phyloP scores from a whole-genome alignment of 2,797 vertebrate species.

The Antrozous pallidus region DNA sequence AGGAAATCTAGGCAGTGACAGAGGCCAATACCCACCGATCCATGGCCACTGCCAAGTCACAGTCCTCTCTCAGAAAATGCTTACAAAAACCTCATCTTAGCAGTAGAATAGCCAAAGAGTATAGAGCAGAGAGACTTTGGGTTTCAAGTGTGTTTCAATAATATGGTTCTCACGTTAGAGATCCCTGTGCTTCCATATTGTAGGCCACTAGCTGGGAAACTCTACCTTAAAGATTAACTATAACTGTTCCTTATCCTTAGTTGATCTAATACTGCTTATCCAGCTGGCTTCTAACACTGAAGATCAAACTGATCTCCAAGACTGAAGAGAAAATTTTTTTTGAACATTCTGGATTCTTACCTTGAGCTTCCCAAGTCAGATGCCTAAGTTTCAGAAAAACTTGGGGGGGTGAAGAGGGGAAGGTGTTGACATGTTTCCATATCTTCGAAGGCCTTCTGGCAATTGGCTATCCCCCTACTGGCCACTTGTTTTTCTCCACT shows the following conservation, averaged over 20 bases:
- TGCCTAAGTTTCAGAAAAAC: background rate
- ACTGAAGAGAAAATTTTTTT: background rate
- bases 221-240: background rate
- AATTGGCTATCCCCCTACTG: background rate
- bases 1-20: background rate
- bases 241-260: background rate
- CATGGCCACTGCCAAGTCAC: background rate
- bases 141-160: background rate
- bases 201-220: background rate
- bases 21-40: background rate
- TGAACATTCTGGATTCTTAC: background rate
- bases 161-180: background rate
- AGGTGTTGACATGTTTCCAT: background rate
- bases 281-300: background rate
- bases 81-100: background rate
- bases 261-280: background rate
- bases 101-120: background rate
- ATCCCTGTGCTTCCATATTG: background rate
- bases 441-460: background rate
- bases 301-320: background rate
- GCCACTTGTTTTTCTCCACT: background rate
- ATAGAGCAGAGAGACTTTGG: background rate
- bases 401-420: no score
- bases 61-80: background rate
- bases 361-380: background rate